These are phyloP conservation scores for Agrochola lota DNA, from an alignment of 2,888 invertebrate genomes.

Conservation along the genomic window DNA sequence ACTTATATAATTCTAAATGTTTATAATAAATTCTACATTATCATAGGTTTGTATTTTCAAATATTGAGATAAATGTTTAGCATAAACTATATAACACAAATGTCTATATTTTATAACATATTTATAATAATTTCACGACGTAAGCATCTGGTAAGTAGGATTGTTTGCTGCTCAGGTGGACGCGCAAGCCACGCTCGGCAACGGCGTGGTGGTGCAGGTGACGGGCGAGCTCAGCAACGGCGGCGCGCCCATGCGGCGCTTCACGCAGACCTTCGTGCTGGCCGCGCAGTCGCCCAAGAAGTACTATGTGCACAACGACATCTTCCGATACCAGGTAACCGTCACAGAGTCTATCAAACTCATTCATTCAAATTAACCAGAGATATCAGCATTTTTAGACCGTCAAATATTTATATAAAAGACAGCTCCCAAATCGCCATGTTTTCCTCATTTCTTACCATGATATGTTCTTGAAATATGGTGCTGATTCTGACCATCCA, in stretches of 20 bases:
- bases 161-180: conserved; percentile 91
- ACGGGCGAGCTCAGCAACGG: conserved; percentile 99
- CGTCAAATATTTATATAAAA: not conserved
- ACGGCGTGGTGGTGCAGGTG: conserved; percentile 99
- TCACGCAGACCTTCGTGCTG: conserved; percentile 99
- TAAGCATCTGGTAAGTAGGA: not conserved
- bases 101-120: not conserved
- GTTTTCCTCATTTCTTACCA: not conserved
- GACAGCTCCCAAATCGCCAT: not conserved
- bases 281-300: conserved; percentile 99
- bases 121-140: not conserved
- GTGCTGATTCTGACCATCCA: not conserved
- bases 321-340: conserved; percentile 98
- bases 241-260: conserved; percentile 98
- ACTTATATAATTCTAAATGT: not conserved
- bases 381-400: too few species aligned
- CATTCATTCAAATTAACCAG: not conserved
- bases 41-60: not conserved
- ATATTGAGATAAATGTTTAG: not conserved
- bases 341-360: not conserved
- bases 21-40: not conserved
- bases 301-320: conserved; percentile 99
- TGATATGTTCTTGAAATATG: not conserved
- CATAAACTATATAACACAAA: too few species aligned
- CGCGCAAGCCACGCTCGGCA: conserved; percentile 97